Conservation (phyloP, 2,888 invertebrate species). For the Sminthurinus aureus region DNA sequence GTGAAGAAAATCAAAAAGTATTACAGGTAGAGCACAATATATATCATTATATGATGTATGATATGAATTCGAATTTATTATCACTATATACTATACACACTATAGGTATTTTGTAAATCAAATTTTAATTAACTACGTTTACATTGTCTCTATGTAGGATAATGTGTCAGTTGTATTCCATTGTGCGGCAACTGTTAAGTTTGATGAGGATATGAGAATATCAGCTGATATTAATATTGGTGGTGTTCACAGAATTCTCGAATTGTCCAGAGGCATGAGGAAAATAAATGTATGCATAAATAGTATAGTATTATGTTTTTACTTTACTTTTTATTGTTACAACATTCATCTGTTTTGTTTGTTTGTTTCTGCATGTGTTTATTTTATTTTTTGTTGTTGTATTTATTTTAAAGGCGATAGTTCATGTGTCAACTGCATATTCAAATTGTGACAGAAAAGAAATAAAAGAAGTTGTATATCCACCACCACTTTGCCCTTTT, state of each 20-base stretch:
- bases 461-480: conserved; percentile 75
- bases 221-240: conserved; percentile 95
- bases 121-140: too few relatives aligned
- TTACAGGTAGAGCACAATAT: conserved; percentile 65
- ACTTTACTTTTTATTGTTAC: background rate
- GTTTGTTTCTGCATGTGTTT: conserved; percentile 2
- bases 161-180: conserved; percentile 76
- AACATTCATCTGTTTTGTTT: background rate
- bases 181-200: conserved; percentile 96
- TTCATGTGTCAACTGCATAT: conserved; percentile 85
- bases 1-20: conserved; percentile 75
- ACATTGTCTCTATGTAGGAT: background rate
- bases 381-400: too few relatives aligned
- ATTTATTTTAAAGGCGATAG: conserved; percentile 67
- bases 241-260: conserved; percentile 88
- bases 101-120: too few relatives aligned
- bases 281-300: conserved; percentile 70
- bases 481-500: conserved; percentile 61
- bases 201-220: conserved; percentile 92
- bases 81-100: too few relatives aligned
- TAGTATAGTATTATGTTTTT: conserved; percentile 65
- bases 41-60: too few relatives aligned
- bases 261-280: conserved; percentile 88
- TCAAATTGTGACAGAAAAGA: conserved; percentile 73
- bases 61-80: too few relatives aligned